Base-by-base conservation (phyloP, 2,113 vertebrate species). In the Cyanoramphus novaezelandiae region DNA sequence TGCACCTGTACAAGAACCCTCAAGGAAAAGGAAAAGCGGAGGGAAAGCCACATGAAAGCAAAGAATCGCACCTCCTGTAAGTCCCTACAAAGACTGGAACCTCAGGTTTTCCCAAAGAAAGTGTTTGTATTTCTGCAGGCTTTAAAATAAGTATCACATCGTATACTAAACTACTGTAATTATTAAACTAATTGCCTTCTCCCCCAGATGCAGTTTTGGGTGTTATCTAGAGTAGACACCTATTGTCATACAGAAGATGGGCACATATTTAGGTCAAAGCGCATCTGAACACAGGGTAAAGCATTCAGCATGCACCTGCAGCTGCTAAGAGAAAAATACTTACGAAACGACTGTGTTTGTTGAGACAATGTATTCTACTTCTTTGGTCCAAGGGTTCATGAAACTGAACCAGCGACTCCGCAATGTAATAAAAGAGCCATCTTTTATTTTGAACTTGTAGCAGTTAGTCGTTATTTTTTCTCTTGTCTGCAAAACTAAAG, bases 351-450 rank as follows among this genome's bases (percentile, higher is more conserved):
- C 99, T 0, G 99, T 99, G 98, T 99, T 99, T 62, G 99, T 99
- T 86, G 99, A 99, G 93, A 99, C 99, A 39, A 99, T 99, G 97
- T 99, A 99, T 97, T 99, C 99, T 98, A 99, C 99, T 97, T 99
- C 99, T 98, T 99, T 99, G 98, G 99, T 99, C 99, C 99, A 99
- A 83, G 99, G 99, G 98, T 99, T 99, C 99, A 99, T 99, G 98
- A 99, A 99, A 98, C 99, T 99, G 98, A 99, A 99, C 99, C 99
- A 99, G 88, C 99, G 99, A 98, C 99, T 99, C 92, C 99, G 96
- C 97, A 99, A 97, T 6, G 99, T 99, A 98, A 99, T 99, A 97
- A 99, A 99, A 93, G 99, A 99, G 53, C 99, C 99, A 80, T 99
- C 99, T 98, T 99, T 99, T 97, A 99, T 99, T 98, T 99, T 99